Conservation (phyloP, 2,113 vertebrate genomes). For the Mus pahari region DNA sequence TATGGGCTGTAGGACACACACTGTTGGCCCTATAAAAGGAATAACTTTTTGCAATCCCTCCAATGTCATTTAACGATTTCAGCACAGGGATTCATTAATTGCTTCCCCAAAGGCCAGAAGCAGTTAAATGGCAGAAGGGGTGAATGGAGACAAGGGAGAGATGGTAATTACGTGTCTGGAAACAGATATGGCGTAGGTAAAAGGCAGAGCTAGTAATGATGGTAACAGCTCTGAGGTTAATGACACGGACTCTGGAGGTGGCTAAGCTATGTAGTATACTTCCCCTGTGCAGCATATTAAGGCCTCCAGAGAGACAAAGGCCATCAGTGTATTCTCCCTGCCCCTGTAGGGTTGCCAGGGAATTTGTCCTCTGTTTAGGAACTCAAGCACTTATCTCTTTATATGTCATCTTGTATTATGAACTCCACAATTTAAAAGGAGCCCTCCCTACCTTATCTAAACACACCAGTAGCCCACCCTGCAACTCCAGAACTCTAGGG, state of each 20-base stretch:
- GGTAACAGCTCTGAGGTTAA: neutral
- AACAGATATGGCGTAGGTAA: neutral
- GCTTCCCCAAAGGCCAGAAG: conserved; percentile 64
- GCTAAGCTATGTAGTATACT: neutral
- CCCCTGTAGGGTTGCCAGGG: neutral
- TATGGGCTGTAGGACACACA: neutral
- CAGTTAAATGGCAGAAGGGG: conserved; percentile 54
- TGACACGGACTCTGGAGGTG: neutral
- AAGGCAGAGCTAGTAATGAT: neutral
- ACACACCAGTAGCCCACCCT: conserved; percentile 3
- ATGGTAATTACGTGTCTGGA: conserved; percentile 47
- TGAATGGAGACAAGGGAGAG: conserved; percentile 12
- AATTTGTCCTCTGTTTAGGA: conserved; percentile 2
- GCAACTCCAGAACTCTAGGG: conserved; percentile 50
- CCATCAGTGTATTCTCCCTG: neutral
- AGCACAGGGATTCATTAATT: conserved; percentile 65
- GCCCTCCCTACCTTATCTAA: conserved; percentile 64
- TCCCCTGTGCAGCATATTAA: neutral
- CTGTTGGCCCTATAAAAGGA: conserved; percentile 28
- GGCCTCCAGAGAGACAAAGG: neutral
- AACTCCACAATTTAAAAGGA: conserved; percentile 65
- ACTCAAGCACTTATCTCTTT: conserved; percentile 51
- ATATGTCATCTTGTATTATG: conserved; percentile 50
- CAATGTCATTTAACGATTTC: conserved; percentile 48
- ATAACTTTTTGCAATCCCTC: conserved; percentile 45